Base-by-base conservation (phyloP, 2,113 vertebrate genomes). In the Ploceus nigricollis region DNA sequence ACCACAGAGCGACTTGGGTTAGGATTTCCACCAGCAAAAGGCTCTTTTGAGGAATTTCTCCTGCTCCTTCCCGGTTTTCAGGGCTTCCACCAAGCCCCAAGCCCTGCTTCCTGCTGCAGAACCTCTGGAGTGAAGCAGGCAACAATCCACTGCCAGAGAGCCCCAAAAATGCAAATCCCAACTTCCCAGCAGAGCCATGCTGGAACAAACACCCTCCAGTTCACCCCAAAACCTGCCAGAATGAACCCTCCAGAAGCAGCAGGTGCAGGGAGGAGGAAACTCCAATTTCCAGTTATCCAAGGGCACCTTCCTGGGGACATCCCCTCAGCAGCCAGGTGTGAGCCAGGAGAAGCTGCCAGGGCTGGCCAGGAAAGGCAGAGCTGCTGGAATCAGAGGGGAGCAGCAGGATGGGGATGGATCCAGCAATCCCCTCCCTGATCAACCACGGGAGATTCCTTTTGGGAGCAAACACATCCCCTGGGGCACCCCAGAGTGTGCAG, bases 391-490 rank as follows among this genome's bases (percentile, higher is more conserved):
- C 60, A 64, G 6, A 56, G 48, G 27, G 6, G 42, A 63, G 39
- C 31, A 63, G 63, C 39, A 68, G 60, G 61, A 14, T 8, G 22
- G 37, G 23, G 61, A 14, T 21, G 70, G 11, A 92, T 54, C 30
- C 81, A 35, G 70, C 17, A 33, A 50, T 27, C 48, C 27, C 14
- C 48, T 83, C 65, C 37, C 45, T n/a, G 17, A 24, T 0, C 68
- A 72, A 54, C 33, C 70, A 54, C 1, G 0, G 60, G 33, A 66
- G 30, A 23, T 35, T 68, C 78, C 89, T n/a, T 35, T 7, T 6
- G 70, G 57, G 40, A 80, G 66, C 66, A 72, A 82, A 60, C 37
- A 5, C 56, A 72, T 45, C 86, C 91, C 91, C 86, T 35, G 79
- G 80, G 89, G 86, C 75, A 1, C 30, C 82, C 53, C 53, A 42